Evolutionary conservation across 2,888 invertebrate species (phyloP), one percentile per base, ranked within the genome.

Genomic region (Agrilus biguttatus): DNA sequence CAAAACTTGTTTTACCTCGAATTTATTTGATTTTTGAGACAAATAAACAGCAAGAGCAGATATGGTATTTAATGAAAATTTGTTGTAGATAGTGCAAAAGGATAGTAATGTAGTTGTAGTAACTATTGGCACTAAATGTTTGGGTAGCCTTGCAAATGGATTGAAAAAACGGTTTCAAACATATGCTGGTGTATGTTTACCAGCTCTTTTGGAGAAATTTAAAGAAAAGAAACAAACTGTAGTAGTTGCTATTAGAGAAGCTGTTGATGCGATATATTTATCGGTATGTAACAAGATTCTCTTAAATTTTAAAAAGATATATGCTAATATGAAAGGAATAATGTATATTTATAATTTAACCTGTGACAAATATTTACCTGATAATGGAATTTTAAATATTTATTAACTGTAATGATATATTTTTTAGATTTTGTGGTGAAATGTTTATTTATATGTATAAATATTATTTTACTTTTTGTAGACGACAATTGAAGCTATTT

Each of bases 151-250:
- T 35, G 96, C 96, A 0, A 73, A 65, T 42, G 96, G 95, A 1
- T 71, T 97, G 32, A 83, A 92, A 43, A 86, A 83, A 61, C 80
- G 84, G 46, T 98, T 95, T 67, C 76, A 81, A 8, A 78, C 83
- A 0, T 93, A 92, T 68, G 84, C 93, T 0, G 67, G 74, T 19
- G 78, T 80, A 1, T 84, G 85, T 54, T 69, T 89, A 1, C 74
- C 84, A 8, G 70, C 83, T 0, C 72, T 95, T 40, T 66, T 98
- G 33, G 96, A 97, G 56, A 98, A 97, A 67, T 97, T 97, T 60
- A 93, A 93, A 58, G 97, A 98, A 65, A 97, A 95, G 71, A 98
- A 98, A 58, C 73, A 81, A 2, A 84, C 80, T 57, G 95, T 97
- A 1, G 91, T 97, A 0, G 62, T 75, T 2, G 84, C 89, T 0